Evolutionary conservation across 2,888 invertebrate genomes (phyloP), one percentile per base, ranked within the genome.

Genomic region (Polyommatus icarus): DNA sequence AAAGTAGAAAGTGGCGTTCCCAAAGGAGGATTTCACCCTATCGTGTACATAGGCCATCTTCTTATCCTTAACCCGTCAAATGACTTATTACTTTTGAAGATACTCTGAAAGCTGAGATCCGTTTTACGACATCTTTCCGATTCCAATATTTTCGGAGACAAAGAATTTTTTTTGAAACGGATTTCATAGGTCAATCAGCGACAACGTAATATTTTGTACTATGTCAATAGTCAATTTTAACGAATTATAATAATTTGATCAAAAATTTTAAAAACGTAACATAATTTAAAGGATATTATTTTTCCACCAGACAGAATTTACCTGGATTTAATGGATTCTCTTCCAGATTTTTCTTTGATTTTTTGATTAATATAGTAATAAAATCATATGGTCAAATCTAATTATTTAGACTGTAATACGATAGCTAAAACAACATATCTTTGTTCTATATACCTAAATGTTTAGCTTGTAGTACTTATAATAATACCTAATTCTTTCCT

Each of bases 81-180:
- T 77, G 77, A 77, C 77, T 73, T 77, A 77, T 77, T 77, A 77
- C 77, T 73, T 72, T 59, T 40, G 72, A 29, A 77, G 77, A 76
- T 61, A 59, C 40, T 72, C 46, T 24, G 72, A 77, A 77, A 77
- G 59, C 57, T 54, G 57, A 73, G 77, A 77, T 77, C 77, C 72
- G 24, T 73, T 77, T 77, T 77, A 40, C 15, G 77, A 59, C 72
- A 59, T 73, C 40, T 73, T 75, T 75, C 24, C 75, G 54, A 75
- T 32, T 54, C 54, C 54, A 75, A 54, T 50, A 75, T 75, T 54
- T 75, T 75, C 29, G 50, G 75, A 29, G 50, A 50, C 18, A 18
- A 75, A 67, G 24, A 8, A 54, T 3, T 3, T 72, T 75, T 75
- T 24, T 54, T 50, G 46, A 54, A 75, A 75, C 40, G 20, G 75